Conservation (phyloP, 2,888 invertebrate species). For the Lysandra coridon region DNA sequence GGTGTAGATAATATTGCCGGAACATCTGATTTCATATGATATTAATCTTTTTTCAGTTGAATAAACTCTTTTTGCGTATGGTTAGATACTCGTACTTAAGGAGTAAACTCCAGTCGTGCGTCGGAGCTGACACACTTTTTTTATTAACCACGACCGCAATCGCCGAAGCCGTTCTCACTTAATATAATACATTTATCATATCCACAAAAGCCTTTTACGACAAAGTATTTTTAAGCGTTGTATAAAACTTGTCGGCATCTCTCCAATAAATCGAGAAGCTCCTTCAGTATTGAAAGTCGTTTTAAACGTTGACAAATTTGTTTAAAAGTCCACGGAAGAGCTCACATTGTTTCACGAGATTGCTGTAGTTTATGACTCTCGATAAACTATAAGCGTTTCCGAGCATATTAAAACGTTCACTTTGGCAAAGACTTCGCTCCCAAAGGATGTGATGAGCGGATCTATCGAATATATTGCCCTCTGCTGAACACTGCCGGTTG, state of each 20-base stretch:
- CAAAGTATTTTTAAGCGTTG: not conserved
- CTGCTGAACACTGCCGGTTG: conserved; percentile 13
- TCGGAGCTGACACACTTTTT: no score
- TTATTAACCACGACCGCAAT: not conserved
- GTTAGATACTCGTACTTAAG: no score
- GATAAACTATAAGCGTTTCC: conserved; percentile 23
- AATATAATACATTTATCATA: not conserved
- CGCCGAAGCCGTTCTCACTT: not conserved
- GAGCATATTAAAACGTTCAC: conserved; percentile 20
- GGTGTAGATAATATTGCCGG: no score
- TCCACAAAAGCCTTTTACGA: not conserved
- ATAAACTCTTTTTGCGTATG: no score
- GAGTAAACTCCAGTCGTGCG: no score
- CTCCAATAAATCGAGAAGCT: not conserved
- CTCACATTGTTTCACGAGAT: conserved; percentile 21
- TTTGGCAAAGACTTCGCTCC: conserved; percentile 24
- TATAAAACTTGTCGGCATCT: not conserved
- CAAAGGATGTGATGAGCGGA: conserved; percentile 26
- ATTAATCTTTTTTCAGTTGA: no score
- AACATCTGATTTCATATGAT: no score
- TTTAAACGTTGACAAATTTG: conserved; percentile 19
- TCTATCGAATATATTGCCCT: conserved; percentile 23
- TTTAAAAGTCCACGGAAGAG: conserved; percentile 22
- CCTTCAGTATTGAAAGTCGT: not conserved
- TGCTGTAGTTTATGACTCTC: conserved; percentile 22